Evolutionary conservation across 1,140 invertebrate genomes (phyloP).

Genomic region (Neodiprion pinetum): DNA sequence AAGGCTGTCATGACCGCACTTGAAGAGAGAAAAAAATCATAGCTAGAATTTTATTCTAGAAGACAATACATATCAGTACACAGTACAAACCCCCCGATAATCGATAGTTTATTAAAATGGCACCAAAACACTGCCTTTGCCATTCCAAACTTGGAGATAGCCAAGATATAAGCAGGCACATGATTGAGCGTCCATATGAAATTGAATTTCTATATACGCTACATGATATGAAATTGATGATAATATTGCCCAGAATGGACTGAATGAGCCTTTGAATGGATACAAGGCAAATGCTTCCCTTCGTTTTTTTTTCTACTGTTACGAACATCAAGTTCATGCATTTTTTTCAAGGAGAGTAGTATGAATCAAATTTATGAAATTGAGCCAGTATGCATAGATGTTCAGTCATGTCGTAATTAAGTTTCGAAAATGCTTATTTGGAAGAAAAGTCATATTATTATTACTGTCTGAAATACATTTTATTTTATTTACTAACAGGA

Average conservation of each 20-base stretch:
- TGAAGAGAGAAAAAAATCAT: constrained; percentile 20
- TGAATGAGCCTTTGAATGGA: constrained; percentile 55
- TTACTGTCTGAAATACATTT: too few species aligned
- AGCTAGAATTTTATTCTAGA: constrained; percentile 27
- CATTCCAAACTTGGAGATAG: constrained; percentile 68
- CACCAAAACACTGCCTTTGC: constrained; percentile 78
- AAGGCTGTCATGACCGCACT: constrained; percentile 62
- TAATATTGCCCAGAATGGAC: constrained; percentile 28
- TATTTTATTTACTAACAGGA: too few species aligned
- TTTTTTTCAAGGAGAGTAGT: too few species aligned
- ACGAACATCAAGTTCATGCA: too few species aligned
- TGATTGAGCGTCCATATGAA: constrained; percentile 46
- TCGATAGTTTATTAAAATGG: constrained; percentile 55
- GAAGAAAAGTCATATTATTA: too few species aligned
- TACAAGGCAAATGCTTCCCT: constrained; percentile 22
- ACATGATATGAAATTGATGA: neutral
- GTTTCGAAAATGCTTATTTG: too few species aligned
- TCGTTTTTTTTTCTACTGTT: too few species aligned
- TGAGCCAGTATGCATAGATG: too few species aligned
- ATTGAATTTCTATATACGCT: neutral
- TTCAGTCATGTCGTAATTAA: too few species aligned
- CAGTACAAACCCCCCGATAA: constrained; percentile 32
- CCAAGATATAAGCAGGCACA: constrained; percentile 68
- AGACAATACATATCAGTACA: neutral
- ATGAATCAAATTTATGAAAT: too few species aligned